These are phyloP conservation scores for Pyrrhia umbra DNA, from an alignment of 2,888 invertebrate genomes.

Conservation along the genomic window DNA sequence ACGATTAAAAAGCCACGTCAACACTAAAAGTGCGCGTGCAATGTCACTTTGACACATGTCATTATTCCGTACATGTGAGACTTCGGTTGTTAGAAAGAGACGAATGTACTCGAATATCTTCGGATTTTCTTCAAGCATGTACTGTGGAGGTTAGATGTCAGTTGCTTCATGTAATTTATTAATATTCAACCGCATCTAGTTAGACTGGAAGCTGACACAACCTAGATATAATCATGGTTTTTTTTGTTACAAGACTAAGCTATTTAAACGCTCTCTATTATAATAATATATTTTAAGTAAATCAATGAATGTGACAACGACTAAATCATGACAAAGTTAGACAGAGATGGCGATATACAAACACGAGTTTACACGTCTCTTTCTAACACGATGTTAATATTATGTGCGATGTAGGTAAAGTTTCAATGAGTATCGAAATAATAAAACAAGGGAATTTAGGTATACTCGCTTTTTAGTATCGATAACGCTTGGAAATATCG, in stretches of 20 bases:
- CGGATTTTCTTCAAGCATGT: conserved; percentile 7
- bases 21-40: conserved; percentile 44
- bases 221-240: not conserved
- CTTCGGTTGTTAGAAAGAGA: conserved; percentile 16
- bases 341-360: conserved; percentile 6
- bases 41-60: conserved; percentile 27
- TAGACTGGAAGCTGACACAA: too few species aligned
- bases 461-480: conserved; percentile 8
- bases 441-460: conserved; percentile 18
- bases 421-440: conserved; percentile 19
- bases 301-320: not conserved
- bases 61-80: conserved; percentile 1
- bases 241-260: conserved; percentile 3
- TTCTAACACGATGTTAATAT: conserved; percentile 21
- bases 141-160: too few species aligned
- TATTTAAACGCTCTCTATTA: conserved; percentile 36
- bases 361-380: conserved; percentile 3
- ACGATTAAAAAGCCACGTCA: conserved; percentile 24
- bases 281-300: conserved; percentile 10
- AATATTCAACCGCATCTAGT: too few species aligned
- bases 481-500: conserved; percentile 1
- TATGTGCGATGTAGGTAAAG: conserved; percentile 25
- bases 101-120: not conserved
- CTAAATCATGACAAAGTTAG: conserved; percentile 1
- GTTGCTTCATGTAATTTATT: too few species aligned